Base-by-base conservation (phyloP, 2,797 vertebrate genomes). In the Syngnathus rostellatus region DNA sequence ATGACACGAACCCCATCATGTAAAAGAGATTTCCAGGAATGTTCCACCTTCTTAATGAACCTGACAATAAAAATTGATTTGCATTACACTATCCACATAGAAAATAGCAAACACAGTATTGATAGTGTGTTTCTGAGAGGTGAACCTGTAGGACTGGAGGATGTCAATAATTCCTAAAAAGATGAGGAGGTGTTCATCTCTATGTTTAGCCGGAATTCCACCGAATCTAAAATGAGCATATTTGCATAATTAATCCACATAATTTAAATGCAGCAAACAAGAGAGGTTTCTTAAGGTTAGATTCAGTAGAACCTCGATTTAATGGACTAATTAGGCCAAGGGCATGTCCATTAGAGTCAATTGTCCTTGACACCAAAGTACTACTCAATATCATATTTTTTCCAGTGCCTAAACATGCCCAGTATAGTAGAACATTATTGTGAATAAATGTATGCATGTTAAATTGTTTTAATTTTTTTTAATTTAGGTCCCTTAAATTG, bases 91-190 rank as follows among this genome's bases (percentile, higher is more conserved):
- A 62, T 17, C 55, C 31, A 38, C 55, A 38, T 21, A 1, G 37
- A 43, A 37, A 7, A 59, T 38, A 59, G 8, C 6, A 37, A 12
- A 62, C 7, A 21, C 2, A 16, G 8, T 19, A 8, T 12, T 31
- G 23, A 48, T 4, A 2, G 16, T 51, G 39, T 31, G 25, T 66
- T 37, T 12, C 1, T 17, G 19, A 19, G 5, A 8, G n/a, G 43
- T 51, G 38, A 59, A 96, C 95, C 95, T 93, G 53, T 98, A 98
- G 4, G 94, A 97, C 77, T 98, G 96, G 6, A 98, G 91, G 82
- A 98, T 95, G 81, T 98, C 96, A 61, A 98, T 98, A 81, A 98
- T 95, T 65, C 95, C 96, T 86, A 97, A 91, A 81, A 97, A 98
- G 68, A 98, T 91, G 73, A 98, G 93, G 38, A 98, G 78, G 60